Evolutionary conservation across 2,797 vertebrate genomes (phyloP).

Genomic region (Aselliscus stoliczkanus): DNA sequence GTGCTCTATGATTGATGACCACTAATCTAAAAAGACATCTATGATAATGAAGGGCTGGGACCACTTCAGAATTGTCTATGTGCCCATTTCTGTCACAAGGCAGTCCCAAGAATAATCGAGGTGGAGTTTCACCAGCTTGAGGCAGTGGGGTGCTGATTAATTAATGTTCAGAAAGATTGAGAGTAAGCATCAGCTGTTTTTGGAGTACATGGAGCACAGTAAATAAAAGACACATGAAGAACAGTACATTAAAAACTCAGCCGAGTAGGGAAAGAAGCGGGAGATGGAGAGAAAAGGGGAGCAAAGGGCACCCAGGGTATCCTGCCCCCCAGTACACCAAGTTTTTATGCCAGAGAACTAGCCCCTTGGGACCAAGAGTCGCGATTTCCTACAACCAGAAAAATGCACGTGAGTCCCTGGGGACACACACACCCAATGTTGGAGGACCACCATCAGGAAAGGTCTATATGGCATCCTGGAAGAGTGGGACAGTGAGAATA

Average conservation of each 20-base stretch:
- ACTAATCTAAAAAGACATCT: not conserved
- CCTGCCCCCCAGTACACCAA: not conserved
- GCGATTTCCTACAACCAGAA: not conserved
- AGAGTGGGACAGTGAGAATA: not conserved
- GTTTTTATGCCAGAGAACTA: not conserved
- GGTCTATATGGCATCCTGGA: not conserved
- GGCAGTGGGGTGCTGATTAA: not conserved
- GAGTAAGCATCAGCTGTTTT: not conserved
- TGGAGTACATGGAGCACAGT: not conserved
- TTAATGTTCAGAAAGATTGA: not conserved
- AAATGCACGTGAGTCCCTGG: not conserved
- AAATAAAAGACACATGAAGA: too few species aligned
- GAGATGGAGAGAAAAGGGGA: not conserved
- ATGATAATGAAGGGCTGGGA: not conserved
- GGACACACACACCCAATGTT: fast-evolving
- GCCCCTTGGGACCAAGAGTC: not conserved
- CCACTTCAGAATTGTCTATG: not conserved
- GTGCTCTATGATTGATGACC: not conserved
- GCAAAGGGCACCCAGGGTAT: not conserved
- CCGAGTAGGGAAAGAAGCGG: not conserved
- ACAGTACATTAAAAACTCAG: too few species aligned
- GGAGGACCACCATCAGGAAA: not conserved
- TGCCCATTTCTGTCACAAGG: not conserved
- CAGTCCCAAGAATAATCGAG: not conserved
- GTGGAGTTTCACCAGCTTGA: not conserved